A percentile compares a stretch with the other conserved stretches of the same genome.
Conservation (phyloP, 2,888 invertebrate species). For the Halocaridina rubra region DNA sequence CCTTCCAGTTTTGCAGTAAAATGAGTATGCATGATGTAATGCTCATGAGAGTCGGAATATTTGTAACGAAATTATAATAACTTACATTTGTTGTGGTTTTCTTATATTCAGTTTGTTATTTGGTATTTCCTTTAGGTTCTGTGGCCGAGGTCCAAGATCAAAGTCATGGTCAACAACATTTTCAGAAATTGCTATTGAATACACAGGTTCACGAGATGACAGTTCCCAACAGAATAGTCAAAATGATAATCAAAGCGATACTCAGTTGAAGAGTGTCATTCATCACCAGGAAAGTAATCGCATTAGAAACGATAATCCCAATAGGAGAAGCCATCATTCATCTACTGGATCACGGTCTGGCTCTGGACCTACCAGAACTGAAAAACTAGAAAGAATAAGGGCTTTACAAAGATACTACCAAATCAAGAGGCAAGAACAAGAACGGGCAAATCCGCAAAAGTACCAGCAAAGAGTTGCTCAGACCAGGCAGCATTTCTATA, state of each 20-base stretch:
- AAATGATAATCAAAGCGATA: not conserved
- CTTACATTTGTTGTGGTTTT: too few relatives aligned
- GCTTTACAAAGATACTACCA: constrained; percentile 18
- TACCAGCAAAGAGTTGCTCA: not conserved
- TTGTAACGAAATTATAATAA: too few relatives aligned
- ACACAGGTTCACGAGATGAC: not conserved
- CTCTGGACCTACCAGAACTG: not conserved
- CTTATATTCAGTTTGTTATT: too few relatives aligned
- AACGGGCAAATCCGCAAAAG: not conserved
- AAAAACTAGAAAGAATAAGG: constrained; percentile 25
- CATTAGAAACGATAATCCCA: not conserved
- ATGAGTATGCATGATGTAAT: too few relatives aligned
- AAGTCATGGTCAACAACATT: constrained; percentile 30
- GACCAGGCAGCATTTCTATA: not conserved
- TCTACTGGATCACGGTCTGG: not conserved
- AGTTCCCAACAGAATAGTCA: not conserved
- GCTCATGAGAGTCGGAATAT: too few relatives aligned
- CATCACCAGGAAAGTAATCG: not conserved
- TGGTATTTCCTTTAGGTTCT: constrained; percentile 21
- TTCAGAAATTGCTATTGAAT: constrained; percentile 27
- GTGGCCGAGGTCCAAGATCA: constrained; percentile 27
- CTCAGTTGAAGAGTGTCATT: not conserved
- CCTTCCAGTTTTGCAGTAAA: too few relatives aligned
- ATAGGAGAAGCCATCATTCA: not conserved
- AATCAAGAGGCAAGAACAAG: not conserved